Base-by-base conservation (phyloP, 1,140 invertebrate species). In the Aporrectodea caliginosa region DNA sequence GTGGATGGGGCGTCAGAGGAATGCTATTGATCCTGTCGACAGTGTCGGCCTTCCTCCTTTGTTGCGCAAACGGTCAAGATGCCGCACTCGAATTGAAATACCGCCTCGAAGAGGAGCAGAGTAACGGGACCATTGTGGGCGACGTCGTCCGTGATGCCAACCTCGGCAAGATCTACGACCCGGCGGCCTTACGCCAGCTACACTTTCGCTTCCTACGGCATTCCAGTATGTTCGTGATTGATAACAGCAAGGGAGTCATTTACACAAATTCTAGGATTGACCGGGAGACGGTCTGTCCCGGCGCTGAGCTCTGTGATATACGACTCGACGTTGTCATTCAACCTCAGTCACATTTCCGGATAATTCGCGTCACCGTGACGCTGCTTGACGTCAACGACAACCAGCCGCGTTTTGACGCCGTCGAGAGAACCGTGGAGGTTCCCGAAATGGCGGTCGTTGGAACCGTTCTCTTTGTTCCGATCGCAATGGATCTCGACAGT, bases 321-420 rank as follows among this genome's bases (percentile, higher is more conserved):
- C 30, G 30, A 6, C 69, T 78, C 27, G 77, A 78, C 35, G 77
- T 78, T n/a, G 68, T 32, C 0, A 58, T 70, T 16, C 34, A 78
- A 33, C 34, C 22, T 14, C 75, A 76, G 2, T n/a, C 29, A n/a
- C 33, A 43, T 29, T 35, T 43, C 35, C 33, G 43, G 35, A 58
- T 68, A 29, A 43, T 76, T 16, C 33, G 43, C n/a, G 72, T 81
- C 16, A 29, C 33, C n/a, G 58, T 81, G 69, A 78, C 76, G 6
- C 58, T 81, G 16, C 12, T 73, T 27, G 80, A 81, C 35, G 22
- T 78, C 31, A 81, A 81, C 35, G 80, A 81, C 68, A 70, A 81
- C 14, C 22, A 33, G 31, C 80, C 80, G 16, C 30, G 32, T n/a
- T 81, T 81, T 29, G 34, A 32, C 16, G 75, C n/a, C n/a, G 35